Base-by-base conservation (phyloP, 2,888 invertebrate genomes). In the Lymantria dispar region DNA sequence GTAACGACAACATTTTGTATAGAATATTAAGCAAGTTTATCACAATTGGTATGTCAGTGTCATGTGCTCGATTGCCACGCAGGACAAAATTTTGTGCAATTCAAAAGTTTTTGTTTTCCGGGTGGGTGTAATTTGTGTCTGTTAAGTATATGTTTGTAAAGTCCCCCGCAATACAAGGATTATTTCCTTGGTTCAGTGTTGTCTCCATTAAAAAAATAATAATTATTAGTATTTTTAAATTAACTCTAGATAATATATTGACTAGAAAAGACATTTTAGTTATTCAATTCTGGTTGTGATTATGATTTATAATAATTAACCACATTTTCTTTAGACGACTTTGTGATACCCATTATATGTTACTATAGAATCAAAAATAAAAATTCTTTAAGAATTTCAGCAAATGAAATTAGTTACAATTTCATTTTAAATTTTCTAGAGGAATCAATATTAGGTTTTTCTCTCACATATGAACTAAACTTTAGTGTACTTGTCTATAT, bases 221-320 rank as follows among this genome's bases (percentile, higher is more conserved):
- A 22, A 22, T 22, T 22, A 22, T 22, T 22, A 22, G 22, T 22
- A 22, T 22, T 22, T 22, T 22, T 22, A 22, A 22, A 22, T 22
- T 22, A 22, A 22, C 22, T 5, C 22, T 47, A 42, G 33, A 22
- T 43, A 41, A 0, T 37, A 15, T 30, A 5, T 43, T 39, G 14
- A 45, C 41, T 47, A 33, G 14, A 45, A 47, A 47, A 45, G 39
- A 51, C 43, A 44, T 30, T 41, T 47, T 47, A 37, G 40, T 51
- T 51, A 39, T 47, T 44, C 40, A 30, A 41, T 8, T 31, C 43
- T 37, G 51, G 51, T 52, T 52, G 51, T 52, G 51, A 52, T 37
- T 52, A 36, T 51, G 5, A 13, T 50, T 52, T 39, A 47, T n/a
- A 10, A 39, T 47, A 7, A 44, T 36, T 43, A 44, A 47, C 31